A percentile compares a stretch with the other conserved stretches of the same genome.
These are phyloP conservation scores for Macrosoma leucophasiata DNA, from an alignment of 2,888 invertebrate genomes.

Conservation along the genomic window DNA sequence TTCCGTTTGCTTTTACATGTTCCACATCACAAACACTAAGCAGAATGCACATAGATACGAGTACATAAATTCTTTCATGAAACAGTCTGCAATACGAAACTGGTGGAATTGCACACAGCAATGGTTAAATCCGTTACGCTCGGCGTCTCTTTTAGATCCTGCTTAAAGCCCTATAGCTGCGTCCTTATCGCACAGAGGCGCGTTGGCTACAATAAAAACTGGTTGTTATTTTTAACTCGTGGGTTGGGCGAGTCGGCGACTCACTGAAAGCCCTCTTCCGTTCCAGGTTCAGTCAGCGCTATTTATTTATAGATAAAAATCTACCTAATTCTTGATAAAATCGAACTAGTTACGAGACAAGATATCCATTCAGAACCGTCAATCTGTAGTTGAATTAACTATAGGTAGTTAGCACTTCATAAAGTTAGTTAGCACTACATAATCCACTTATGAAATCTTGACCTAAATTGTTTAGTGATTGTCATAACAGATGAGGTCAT, in stretches of 20 bases:
- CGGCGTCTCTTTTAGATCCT: constrained; percentile 54
- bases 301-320: constrained; percentile 35
- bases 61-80: constrained; percentile 31
- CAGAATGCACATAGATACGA: not conserved
- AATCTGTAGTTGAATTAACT: too few relatives aligned
- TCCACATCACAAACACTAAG: not conserved
- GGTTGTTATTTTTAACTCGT: constrained; percentile 73
- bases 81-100: constrained; percentile 42
- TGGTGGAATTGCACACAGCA: constrained; percentile 60
- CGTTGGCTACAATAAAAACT: constrained; percentile 68
- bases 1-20: too few relatives aligned
- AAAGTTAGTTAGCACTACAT: too few relatives aligned
- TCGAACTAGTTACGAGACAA: too few relatives aligned
- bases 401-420: too few relatives aligned
- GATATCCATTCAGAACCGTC: too few relatives aligned
- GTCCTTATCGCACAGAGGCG: constrained; percentile 61
- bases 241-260: constrained; percentile 58
- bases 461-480: too few relatives aligned
- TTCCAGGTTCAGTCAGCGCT: constrained; percentile 50
- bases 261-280: constrained; percentile 62
- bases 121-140: constrained; percentile 64
- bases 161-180: constrained; percentile 45
- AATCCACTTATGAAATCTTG: too few relatives aligned
- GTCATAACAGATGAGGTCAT: too few relatives aligned
- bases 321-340: constrained; percentile 16